Conservation (phyloP, 2,888 invertebrate species). For the Eilema depressum region DNA sequence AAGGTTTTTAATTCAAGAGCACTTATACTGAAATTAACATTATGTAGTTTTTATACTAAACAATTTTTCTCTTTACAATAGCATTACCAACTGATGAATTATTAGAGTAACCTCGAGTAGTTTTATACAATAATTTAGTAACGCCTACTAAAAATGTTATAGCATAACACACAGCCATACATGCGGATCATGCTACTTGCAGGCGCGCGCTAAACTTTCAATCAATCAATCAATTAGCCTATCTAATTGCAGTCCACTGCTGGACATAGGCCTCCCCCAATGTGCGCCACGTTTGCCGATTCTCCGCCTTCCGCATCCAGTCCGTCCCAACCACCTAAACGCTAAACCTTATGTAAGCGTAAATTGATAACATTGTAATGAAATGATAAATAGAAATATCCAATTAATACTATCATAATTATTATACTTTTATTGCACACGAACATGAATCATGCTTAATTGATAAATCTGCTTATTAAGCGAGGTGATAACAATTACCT, state of each 20-base stretch:
- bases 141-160: conserved; percentile 26
- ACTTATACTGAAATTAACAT: no score
- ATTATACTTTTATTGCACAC: not conserved
- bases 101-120: no score
- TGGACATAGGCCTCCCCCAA: no score
- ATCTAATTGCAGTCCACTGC: no score
- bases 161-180: conserved; percentile 23
- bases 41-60: no score
- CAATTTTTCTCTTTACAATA: no score
- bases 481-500: not conserved
- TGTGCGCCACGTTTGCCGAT: no score
- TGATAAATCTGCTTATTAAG: not conserved
- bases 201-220: not conserved
- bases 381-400: not conserved
- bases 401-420: not conserved
- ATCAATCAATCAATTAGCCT: no score
- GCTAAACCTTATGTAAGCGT: not conserved
- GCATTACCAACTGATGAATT: no score
- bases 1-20: no score
- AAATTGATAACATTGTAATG: not conserved
- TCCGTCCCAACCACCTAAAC: no score
- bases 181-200: not conserved
- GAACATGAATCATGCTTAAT: not conserved
- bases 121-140: not conserved
- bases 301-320: no score